Evolutionary conservation across 2,113 vertebrate genomes (phyloP).

Genomic region (Platichthys stellatus): DNA sequence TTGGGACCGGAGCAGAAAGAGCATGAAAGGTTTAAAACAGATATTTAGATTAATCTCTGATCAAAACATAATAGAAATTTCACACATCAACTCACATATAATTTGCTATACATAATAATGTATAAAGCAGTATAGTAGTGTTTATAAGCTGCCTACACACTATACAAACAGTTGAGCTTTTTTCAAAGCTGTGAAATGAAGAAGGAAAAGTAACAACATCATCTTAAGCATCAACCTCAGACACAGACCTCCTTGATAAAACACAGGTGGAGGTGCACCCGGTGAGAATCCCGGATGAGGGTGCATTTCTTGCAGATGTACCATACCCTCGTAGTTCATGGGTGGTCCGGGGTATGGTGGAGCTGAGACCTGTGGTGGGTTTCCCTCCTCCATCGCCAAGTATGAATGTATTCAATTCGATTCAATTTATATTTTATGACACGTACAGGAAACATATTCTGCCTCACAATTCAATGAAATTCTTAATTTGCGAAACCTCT

Average conservation of each 20-base stretch:
- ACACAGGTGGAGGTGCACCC: slow-evolving; percentile 20
- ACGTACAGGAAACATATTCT: background rate
- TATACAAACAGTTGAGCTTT: too few relatives aligned
- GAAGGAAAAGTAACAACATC: too few relatives aligned
- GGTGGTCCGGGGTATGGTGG: slow-evolving; percentile 71
- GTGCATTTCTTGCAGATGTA: slow-evolving; percentile 2
- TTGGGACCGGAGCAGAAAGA: too few relatives aligned
- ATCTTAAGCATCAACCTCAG: background rate
- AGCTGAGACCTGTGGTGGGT: slow-evolving; percentile 39
- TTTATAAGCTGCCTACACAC: too few relatives aligned
- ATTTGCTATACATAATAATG: too few relatives aligned
- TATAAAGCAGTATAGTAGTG: too few relatives aligned
- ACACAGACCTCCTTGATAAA: slow-evolving; percentile 58
- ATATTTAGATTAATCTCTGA: too few relatives aligned
- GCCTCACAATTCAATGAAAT: background rate
- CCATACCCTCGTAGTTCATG: slow-evolving; percentile 13
- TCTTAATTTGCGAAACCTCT: background rate
- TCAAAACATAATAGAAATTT: background rate
- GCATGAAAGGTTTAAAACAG: too few relatives aligned
- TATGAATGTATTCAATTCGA: background rate
- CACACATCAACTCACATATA: too few relatives aligned
- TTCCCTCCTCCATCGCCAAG: slow-evolving; percentile 66
- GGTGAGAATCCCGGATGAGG: slow-evolving; percentile 2
- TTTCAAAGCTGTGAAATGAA: too few relatives aligned
- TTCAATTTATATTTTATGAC: background rate